These are phyloP conservation scores for Carlito syrichta DNA, from an alignment of 2,113 vertebrate species.

Conservation along the genomic window DNA sequence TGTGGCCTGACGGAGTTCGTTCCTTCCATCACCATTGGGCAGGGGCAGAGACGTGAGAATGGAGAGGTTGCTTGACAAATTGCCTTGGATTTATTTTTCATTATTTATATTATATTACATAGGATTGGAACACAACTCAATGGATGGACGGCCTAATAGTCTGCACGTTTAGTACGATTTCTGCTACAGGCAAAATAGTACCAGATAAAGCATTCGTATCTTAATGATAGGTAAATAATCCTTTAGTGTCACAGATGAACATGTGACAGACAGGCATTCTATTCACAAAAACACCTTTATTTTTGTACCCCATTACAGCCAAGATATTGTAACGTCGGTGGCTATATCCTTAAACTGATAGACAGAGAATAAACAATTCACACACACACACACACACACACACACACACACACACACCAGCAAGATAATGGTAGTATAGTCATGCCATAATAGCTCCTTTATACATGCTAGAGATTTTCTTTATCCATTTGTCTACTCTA, in stretches of 20 bases:
- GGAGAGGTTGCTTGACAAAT: conserved; percentile 67
- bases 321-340: conserved; percentile 73
- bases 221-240: conserved; percentile 82
- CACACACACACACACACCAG: conserved; percentile 70
- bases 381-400: conserved; percentile 68
- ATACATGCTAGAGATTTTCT: conserved; percentile 54
- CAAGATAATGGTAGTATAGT: conserved; percentile 75
- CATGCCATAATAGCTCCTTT: conserved; percentile 70
- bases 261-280: conserved; percentile 74
- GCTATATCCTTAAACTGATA: conserved; percentile 75
- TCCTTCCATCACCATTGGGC: conserved; percentile 49
- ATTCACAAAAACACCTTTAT: conserved; percentile 78
- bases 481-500: neutral
- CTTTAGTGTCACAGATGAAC: conserved; percentile 75
- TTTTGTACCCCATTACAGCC: conserved; percentile 73
- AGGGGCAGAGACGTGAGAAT: neutral
- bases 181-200: conserved; percentile 77
- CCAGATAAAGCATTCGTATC: conserved; percentile 79
- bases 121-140: conserved; percentile 68
- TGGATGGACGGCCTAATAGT: conserved; percentile 71
- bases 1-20: conserved; percentile 42
- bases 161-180: conserved; percentile 76
- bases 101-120: conserved; percentile 73
- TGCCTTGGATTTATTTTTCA: conserved; percentile 75
- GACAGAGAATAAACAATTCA: conserved; percentile 80